Conservation (phyloP, 2,113 vertebrate species). For the Gobiocypris rarus region DNA sequence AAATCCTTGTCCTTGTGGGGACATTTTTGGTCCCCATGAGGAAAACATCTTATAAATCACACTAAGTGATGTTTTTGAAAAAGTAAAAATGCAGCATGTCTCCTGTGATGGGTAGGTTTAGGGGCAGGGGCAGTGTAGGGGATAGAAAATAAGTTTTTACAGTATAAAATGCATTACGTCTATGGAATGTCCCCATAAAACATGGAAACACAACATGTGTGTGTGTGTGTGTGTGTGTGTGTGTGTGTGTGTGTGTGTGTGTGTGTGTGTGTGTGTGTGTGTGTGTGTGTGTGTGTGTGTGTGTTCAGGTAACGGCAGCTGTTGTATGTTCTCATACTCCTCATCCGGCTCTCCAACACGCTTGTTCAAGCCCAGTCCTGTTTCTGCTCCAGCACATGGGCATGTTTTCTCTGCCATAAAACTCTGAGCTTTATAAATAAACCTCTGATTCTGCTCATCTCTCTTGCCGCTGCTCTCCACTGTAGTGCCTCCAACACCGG, state of each 20-base stretch:
- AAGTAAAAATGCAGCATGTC: no score
- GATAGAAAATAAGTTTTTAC: no score
- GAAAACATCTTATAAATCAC: no score
- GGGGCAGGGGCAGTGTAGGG: no score
- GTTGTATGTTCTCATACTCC: conserved; percentile 1
- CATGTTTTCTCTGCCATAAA: conserved; percentile 19
- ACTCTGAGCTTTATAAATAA: conserved; percentile 50
- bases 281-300: neutral
- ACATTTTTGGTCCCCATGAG: no score
- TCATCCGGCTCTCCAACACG: neutral
- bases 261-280: neutral
- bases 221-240: neutral
- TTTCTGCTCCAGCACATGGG: conserved; percentile 14
- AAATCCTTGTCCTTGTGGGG: no score
- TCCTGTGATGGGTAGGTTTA: no score
- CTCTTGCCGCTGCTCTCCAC: conserved; percentile 26
- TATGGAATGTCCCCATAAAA: no score
- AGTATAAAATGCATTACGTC: no score
- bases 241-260: neutral
- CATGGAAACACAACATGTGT: no score
- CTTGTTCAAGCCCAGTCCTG: conserved; percentile 12
- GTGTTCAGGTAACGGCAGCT: neutral
- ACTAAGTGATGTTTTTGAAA: no score
- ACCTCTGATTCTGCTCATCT: conserved; percentile 35
- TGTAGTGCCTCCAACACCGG: conserved; percentile 21